phyloP scores from a whole-genome alignment of 2,888 invertebrate genomes.

The Drosophila mulleri region DNA sequence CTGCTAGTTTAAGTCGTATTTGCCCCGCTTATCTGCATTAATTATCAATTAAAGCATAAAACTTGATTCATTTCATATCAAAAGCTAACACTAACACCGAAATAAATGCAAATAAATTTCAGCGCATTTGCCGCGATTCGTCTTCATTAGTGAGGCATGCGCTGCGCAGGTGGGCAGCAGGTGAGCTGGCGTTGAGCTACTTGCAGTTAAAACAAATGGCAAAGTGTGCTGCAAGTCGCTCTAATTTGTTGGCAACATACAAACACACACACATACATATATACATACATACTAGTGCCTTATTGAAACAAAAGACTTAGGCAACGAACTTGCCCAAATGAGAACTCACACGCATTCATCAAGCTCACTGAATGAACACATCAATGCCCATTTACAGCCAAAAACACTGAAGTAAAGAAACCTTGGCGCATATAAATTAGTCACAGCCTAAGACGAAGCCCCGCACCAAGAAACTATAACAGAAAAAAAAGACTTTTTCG shows the following conservation, averaged over 20 bases:
- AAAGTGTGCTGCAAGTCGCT: slow-evolving; percentile 73
- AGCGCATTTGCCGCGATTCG: slow-evolving; percentile 31
- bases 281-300: not conserved
- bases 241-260: slow-evolving; percentile 46
- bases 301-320: slow-evolving; percentile 69
- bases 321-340: slow-evolving; percentile 42
- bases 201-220: slow-evolving; percentile 49
- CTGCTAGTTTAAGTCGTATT: slow-evolving; percentile 38
- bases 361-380: slow-evolving; percentile 74
- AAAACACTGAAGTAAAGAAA: not conserved
- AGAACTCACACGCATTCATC: slow-evolving; percentile 63
- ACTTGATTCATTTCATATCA: slow-evolving; percentile 69
- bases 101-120: slow-evolving; percentile 6
- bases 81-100: not conserved
- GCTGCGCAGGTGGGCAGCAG: slow-evolving; percentile 5
- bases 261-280: not conserved
- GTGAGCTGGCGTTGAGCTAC: slow-evolving; percentile 10
- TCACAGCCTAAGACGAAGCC: slow-evolving; percentile 19
- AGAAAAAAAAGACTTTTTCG: slow-evolving; percentile 8
- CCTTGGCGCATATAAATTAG: slow-evolving; percentile 79
- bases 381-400: slow-evolving; percentile 75
- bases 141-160: slow-evolving; percentile 44
- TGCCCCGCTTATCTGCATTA: slow-evolving; percentile 74
- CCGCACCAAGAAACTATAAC: slow-evolving; percentile 4
- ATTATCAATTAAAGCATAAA: slow-evolving; percentile 66